phyloP scores from a whole-genome alignment of 2,888 invertebrate species.

The Drosophila aldrichi region DNA sequence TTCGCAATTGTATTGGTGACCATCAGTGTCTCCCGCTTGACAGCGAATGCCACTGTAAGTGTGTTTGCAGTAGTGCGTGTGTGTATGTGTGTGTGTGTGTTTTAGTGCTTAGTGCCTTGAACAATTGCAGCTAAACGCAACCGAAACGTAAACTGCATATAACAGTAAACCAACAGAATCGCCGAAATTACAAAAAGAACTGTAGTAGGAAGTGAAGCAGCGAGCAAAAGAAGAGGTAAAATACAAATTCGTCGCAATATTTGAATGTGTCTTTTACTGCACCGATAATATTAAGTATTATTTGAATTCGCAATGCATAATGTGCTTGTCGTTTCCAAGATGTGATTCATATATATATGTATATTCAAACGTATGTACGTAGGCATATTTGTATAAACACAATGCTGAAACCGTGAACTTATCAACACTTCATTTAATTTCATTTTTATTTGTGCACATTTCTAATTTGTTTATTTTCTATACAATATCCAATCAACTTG shows the following conservation, averaged over 20 bases:
- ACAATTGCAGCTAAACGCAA: constrained; percentile 30
- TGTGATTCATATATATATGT: constrained; percentile 3
- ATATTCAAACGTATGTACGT: background rate
- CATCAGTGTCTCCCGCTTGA: constrained; percentile 12
- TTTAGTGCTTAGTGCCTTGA: constrained; percentile 40
- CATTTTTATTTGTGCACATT: constrained; percentile 68
- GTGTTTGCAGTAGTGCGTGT: constrained; percentile 1
- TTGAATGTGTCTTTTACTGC: background rate
- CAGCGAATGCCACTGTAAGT: constrained; percentile 10
- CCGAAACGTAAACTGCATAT: constrained; percentile 47
- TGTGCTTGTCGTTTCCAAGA: constrained; percentile 3
- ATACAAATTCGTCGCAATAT: background rate
- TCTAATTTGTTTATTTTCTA: constrained; percentile 69
- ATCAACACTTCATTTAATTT: constrained; percentile 72
- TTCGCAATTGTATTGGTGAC: constrained; percentile 41
- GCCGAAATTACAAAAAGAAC: constrained; percentile 20
- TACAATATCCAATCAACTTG: constrained; percentile 44
- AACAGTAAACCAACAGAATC: constrained; percentile 52
- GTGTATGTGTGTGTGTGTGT: constrained; percentile 21
- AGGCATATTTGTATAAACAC: background rate
- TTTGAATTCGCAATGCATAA: constrained; percentile 29
- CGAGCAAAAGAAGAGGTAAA: constrained; percentile 17
- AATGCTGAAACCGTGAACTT: constrained; percentile 54
- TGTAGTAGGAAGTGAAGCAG: constrained; percentile 1
- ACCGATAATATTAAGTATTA: constrained; percentile 29